Evolutionary conservation across 2,888 invertebrate species (phyloP).

Genomic region (Coelinius sp.): DNA sequence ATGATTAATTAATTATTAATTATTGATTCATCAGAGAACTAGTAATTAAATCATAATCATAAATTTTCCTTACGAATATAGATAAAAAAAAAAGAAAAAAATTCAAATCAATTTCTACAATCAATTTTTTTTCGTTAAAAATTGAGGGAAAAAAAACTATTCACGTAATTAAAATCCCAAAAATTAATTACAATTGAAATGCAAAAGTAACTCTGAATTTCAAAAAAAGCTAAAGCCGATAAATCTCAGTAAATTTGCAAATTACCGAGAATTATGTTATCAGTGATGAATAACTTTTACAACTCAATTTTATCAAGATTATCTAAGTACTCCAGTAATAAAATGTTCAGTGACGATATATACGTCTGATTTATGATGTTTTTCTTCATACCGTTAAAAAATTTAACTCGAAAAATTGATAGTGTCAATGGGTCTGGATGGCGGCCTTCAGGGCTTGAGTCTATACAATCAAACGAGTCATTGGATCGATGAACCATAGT

Average conservation of each 20-base stretch:
- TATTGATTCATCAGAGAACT: neutral
- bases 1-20: neutral
- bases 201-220: neutral
- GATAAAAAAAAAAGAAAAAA: neutral
- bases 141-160: no score
- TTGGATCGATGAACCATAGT: neutral
- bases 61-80: neutral
- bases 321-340: neutral
- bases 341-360: neutral
- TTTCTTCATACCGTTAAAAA: neutral
- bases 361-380: neutral
- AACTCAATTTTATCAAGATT: neutral
- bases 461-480: neutral
- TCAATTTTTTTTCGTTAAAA: no score
- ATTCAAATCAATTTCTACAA: constrained; percentile 8
- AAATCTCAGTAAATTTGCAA: neutral
- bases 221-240: neutral
- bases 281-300: neutral
- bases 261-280: neutral
- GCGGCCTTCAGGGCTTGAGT: neutral
- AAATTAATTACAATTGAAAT: neutral
- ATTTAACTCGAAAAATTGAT: neutral
- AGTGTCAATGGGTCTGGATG: neutral
- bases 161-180: no score
- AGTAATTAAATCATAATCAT: neutral